A percentile compares a stretch with the other conserved stretches of the same genome.
Conservation (phyloP, 2,888 invertebrate species). For the Acheta domesticus region DNA sequence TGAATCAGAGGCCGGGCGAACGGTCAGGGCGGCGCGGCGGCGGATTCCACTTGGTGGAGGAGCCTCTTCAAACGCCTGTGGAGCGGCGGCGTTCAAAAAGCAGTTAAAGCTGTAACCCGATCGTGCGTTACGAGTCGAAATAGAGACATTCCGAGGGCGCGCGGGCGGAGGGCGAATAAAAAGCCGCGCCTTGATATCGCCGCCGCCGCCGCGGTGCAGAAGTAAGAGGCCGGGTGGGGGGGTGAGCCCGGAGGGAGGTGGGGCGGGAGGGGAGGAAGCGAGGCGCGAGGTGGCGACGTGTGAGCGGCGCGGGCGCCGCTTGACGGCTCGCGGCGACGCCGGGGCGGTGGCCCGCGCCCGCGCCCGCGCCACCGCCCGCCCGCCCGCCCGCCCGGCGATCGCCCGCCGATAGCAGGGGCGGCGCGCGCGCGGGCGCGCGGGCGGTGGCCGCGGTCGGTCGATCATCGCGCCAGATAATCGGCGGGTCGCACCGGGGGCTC, state of each 20-base stretch:
- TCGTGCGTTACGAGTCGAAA: conserved; percentile 11
- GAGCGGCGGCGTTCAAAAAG: conserved; percentile 1
- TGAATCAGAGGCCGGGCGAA: not conserved
- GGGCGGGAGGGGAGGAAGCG: not conserved
- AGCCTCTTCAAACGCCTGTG: not conserved
- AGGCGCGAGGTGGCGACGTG: conserved; percentile 5
- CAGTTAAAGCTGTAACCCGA: not conserved
- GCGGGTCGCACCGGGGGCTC: not conserved
- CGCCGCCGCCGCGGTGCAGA: conserved; percentile 12
- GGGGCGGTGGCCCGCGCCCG: not conserved
- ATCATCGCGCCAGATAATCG: conserved; percentile 10
- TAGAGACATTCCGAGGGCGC: conserved; percentile 5
- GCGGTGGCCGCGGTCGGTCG: not conserved
- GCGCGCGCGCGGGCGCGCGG: not conserved
- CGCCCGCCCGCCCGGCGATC: not conserved
- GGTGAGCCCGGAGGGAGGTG: no score
- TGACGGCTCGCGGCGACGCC: not conserved
- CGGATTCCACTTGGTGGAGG: not conserved
- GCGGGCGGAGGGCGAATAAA: conserved; percentile 5
- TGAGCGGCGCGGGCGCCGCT: not conserved
- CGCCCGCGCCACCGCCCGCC: not conserved
- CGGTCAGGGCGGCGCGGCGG: no score
- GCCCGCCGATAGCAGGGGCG: not conserved
- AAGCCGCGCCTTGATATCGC: not conserved
- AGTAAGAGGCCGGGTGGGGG: not conserved